These are phyloP conservation scores for Saccopteryx bilineata DNA, from an alignment of 2,113 vertebrate species.

Conservation along the genomic window DNA sequence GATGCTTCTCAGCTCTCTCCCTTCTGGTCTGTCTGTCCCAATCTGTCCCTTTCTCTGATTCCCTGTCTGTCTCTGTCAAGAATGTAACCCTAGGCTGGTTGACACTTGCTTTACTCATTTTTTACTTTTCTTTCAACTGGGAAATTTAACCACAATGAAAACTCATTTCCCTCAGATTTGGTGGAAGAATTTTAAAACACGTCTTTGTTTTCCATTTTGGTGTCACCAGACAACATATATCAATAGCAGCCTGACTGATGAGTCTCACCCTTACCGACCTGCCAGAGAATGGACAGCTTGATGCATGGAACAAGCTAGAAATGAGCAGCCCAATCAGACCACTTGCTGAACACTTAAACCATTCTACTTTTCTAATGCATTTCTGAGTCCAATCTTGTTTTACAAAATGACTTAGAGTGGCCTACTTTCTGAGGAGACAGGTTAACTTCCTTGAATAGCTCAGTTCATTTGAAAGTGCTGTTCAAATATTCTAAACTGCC, in stretches of 20 bases:
- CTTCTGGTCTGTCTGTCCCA: no score
- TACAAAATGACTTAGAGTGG: slow-evolving; percentile 69
- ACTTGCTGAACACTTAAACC: slow-evolving; percentile 55
- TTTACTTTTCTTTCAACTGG: slow-evolving; percentile 1
- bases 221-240: background rate
- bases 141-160: background rate
- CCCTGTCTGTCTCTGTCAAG: no score
- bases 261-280: background rate
- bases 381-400: slow-evolving; percentile 68
- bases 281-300: background rate
- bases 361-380: slow-evolving; percentile 50
- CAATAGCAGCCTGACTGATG: background rate
- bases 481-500: slow-evolving; percentile 84
- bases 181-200: background rate
- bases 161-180: background rate
- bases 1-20: no score
- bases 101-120: background rate
- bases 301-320: slow-evolving; percentile 34
- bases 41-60: no score
- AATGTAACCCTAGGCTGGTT: background rate
- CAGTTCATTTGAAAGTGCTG: slow-evolving; percentile 80
- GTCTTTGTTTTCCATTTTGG: slow-evolving; percentile 5
- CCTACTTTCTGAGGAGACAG: slow-evolving; percentile 69
- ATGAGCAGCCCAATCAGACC: background rate
- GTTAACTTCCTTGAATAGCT: slow-evolving; percentile 78